A percentile compares a stretch with the other conserved stretches of the same genome.
Evolutionary conservation across 2,888 invertebrate species (phyloP).

Genomic region (Tubulanus polymorphus): DNA sequence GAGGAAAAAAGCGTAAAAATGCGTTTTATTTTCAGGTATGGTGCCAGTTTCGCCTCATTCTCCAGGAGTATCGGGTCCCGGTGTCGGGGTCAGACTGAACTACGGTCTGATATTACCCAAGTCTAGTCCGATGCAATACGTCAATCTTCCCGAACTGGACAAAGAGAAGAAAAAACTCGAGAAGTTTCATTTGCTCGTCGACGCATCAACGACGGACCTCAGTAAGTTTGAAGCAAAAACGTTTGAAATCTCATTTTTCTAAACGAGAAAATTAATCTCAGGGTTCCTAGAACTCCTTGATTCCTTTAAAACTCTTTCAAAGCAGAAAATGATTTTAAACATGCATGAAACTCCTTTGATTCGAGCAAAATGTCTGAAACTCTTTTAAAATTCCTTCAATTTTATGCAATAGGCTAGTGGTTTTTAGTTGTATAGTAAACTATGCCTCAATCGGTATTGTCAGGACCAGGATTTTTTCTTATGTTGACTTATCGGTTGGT

Average conservation of each 20-base stretch:
- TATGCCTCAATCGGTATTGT: too few relatives aligned
- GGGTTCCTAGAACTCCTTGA: too few relatives aligned
- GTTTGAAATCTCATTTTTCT: constrained; percentile 1
- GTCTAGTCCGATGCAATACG: constrained; percentile 32
- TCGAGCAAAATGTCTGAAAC: too few relatives aligned
- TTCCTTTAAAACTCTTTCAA: too few relatives aligned
- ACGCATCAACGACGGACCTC: constrained; percentile 73
- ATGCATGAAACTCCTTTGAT: too few relatives aligned
- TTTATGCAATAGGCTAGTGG: too few relatives aligned
- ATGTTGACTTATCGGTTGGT: too few relatives aligned
- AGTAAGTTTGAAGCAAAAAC: constrained; percentile 29
- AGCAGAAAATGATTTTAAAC: too few relatives aligned
- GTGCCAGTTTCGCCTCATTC: constrained; percentile 18
- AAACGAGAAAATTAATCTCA: too few relatives aligned
- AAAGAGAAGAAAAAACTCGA: constrained; percentile 69
- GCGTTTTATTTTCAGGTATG: constrained; percentile 10
- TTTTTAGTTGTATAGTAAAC: too few relatives aligned
- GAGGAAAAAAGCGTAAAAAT: neutral
- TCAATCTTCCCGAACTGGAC: constrained; percentile 41
- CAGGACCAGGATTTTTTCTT: too few relatives aligned
- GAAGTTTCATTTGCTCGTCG: constrained; percentile 76
- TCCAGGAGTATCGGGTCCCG: constrained; percentile 42
- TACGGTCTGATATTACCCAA: constrained; percentile 33
- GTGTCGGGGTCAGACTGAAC: constrained; percentile 47
- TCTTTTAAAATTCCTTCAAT: too few relatives aligned